Conservation (phyloP, 2,888 invertebrate genomes). For the Phasia obesa region DNA sequence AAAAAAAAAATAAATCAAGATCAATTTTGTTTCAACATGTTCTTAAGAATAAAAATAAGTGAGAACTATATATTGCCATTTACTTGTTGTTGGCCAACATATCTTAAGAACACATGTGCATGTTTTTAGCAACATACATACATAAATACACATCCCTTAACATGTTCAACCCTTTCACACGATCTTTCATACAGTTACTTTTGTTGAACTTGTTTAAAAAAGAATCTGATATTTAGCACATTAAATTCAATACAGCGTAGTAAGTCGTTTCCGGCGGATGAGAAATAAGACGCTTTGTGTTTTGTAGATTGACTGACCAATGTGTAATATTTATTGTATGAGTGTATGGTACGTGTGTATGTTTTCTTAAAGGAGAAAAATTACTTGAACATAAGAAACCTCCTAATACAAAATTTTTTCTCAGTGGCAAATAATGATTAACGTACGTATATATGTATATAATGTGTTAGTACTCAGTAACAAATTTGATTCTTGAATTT, state of each 20-base stretch:
- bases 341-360: too few relatives aligned
- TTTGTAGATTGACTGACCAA: slow-evolving; percentile 25
- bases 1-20: too few relatives aligned
- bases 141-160: slow-evolving; percentile 23
- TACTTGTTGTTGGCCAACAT: background rate
- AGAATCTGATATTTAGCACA: slow-evolving; percentile 41
- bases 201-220: background rate
- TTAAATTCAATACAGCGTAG: background rate
- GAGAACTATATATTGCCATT: background rate
- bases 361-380: too few relatives aligned
- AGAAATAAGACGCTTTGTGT: slow-evolving; percentile 51
- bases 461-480: too few relatives aligned
- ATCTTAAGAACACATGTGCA: background rate
- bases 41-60: too few relatives aligned
- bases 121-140: background rate
- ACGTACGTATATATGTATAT: too few relatives aligned
- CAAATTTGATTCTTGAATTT: too few relatives aligned
- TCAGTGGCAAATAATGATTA: too few relatives aligned
- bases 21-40: too few relatives aligned
- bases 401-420: too few relatives aligned
- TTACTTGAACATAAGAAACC: too few relatives aligned
- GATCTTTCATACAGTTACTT: background rate
- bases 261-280: slow-evolving; percentile 56
- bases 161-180: background rate
- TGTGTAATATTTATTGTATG: background rate